Evolutionary conservation across 2,113 vertebrate genomes (phyloP), one percentile per base, ranked within the genome.

Genomic region (Larimichthys crocea): DNA sequence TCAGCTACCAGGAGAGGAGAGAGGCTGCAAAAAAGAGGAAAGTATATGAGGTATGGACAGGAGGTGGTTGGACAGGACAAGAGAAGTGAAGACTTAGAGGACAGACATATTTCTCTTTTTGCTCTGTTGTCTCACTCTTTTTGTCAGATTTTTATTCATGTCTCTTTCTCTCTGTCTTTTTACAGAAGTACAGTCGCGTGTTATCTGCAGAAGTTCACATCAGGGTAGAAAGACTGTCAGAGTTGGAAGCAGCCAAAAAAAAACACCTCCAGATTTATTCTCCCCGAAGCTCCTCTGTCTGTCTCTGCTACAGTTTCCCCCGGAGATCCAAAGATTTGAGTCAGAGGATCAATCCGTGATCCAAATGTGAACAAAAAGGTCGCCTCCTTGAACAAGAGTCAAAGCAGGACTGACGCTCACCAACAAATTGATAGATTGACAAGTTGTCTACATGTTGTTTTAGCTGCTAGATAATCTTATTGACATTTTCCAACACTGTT

Each of bases 281-380:
- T 5, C 29, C n/a, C 19, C 29, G 40, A 57, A 50, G 52, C 60
- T 49, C 9, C 48, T 48, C 22, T 2, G 22, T 55, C 44, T 5
- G 59, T 56, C 60, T 80, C 50, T 24, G 70, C 49, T 53, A 24
- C 52, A 40, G 66, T 16, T 5, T 62, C 64, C 79, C 31, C 9
- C 20, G 0, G 42, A 22, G 49, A 68, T 65, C 11, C 0, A 10
- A 22, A 15, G 46, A 46, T 65, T 70, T 8, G 52, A 64, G 68
- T 72, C 55, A 35, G 17, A 74, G 53, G 57, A 71, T 71, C 60
- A 46, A 44, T 62, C 16, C 7, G 0, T 59, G 17, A 74, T 29
- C 20, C n/a, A n/a, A 26, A 68, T 42, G 50, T 5, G 46, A 74
- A 74, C 24, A 0, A 46, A 55, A 35, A 55, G 11, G 48, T 52